Percentiles rank a stretch among this genome's conserved stretches.
These are phyloP conservation scores for Telmatochromis sp. DNA, from an alignment of 2,113 vertebrate genomes.

Conservation along the genomic window DNA sequence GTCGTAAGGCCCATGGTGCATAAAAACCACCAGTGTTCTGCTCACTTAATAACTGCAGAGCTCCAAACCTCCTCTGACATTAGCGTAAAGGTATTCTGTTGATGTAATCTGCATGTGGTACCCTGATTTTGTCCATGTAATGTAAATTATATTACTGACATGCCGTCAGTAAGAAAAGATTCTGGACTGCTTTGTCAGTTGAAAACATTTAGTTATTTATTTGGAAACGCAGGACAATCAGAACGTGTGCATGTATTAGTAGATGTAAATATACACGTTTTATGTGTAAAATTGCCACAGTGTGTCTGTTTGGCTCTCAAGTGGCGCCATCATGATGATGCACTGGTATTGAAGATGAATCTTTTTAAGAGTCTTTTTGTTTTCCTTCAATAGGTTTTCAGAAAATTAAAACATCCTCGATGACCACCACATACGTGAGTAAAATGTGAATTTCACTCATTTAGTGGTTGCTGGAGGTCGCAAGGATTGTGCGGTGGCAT, in stretches of 20 bases:
- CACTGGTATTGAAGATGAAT: not conserved
- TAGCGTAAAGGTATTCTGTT: not conserved
- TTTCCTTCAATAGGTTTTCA: not conserved
- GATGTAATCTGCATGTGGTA: not conserved
- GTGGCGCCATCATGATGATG: not conserved
- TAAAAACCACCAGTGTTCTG: not conserved
- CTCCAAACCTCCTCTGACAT: not conserved
- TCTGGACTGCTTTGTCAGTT: not conserved
- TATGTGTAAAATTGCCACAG: not conserved
- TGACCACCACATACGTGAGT: not conserved
- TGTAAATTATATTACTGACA: not conserved
- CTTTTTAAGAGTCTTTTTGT: not conserved
- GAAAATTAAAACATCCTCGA: not conserved
- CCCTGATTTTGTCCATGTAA: not conserved
- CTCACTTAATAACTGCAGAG: not conserved
- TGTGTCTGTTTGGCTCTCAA: not conserved
- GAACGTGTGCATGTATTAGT: not conserved
- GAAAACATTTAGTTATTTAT: not conserved
- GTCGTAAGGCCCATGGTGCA: not conserved
- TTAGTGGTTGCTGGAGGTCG: not conserved
- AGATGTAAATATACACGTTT: not conserved
- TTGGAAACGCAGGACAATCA: not conserved
- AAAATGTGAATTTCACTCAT: not conserved
- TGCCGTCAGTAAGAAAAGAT: not conserved
- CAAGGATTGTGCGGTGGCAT: not conserved